These are phyloP conservation scores for Brachymystax lenok DNA, from an alignment of 2,797 vertebrate genomes.

Conservation along the genomic window DNA sequence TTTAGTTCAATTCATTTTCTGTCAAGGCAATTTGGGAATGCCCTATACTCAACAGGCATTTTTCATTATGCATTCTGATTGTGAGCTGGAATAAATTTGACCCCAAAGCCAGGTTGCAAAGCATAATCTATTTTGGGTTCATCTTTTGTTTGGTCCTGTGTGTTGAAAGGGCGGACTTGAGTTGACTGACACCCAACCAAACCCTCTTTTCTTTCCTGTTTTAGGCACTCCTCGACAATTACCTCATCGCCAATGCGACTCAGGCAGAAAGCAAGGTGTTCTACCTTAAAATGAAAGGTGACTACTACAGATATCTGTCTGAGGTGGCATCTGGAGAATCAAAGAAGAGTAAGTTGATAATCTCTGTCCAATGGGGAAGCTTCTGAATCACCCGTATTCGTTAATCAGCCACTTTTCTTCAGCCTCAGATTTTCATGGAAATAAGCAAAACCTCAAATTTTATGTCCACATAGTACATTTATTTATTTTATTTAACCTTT, in stretches of 20 bases:
- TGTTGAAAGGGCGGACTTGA: neutral
- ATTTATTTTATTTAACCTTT: too few relatives aligned
- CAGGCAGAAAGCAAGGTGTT: conserved; percentile 97
- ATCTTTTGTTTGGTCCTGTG: neutral
- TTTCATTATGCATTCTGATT: neutral
- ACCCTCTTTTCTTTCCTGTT: conserved; percentile 47
- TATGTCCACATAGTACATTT: too few relatives aligned
- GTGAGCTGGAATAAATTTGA: neutral
- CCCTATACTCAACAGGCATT: too few relatives aligned
- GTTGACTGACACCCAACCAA: conserved; percentile 13
- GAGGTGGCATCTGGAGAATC: conserved; percentile 94
- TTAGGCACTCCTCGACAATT: conserved; percentile 91
- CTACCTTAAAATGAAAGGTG: conserved; percentile 99
- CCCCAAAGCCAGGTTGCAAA: neutral
- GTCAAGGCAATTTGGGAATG: neutral
- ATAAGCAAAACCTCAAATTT: conserved; percentile 12
- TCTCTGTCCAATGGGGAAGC: neutral
- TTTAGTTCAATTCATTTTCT: neutral
- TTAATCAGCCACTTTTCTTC: conserved; percentile 15
- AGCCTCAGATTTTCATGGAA: conserved; percentile 7
- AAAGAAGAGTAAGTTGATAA: conserved; percentile 86
- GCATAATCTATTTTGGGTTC: neutral
- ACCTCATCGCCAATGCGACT: conserved; percentile 89
- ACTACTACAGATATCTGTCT: conserved; percentile 99
- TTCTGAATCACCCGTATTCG: conserved; percentile 4